Percentiles rank a stretch among this genome's conserved stretches.
Evolutionary conservation across 1,140 invertebrate genomes (phyloP).

Genomic region (Bicyclus anynana): DNA sequence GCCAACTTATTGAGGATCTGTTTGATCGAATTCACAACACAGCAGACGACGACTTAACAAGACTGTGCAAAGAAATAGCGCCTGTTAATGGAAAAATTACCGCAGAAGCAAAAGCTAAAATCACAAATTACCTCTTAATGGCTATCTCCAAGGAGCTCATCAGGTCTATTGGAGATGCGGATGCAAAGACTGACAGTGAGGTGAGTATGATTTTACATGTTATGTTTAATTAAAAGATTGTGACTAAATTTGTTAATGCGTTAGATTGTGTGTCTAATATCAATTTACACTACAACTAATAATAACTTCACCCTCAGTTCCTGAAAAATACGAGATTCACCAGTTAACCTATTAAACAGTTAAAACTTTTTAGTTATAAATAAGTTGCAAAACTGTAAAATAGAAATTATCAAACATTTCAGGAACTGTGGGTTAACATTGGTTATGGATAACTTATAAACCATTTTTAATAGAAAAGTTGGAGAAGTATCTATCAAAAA

Average conservation of each 20-base stretch:
- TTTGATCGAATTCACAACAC: constrained; percentile 66
- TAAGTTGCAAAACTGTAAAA: no score
- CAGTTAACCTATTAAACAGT: no score
- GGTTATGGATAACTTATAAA: constrained; percentile 21
- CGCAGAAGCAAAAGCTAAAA: constrained; percentile 66
- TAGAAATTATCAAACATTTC: no score
- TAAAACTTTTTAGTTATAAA: no score
- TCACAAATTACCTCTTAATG: constrained; percentile 72
- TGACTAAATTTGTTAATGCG: constrained; percentile 56
- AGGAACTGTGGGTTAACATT: constrained; percentile 3
- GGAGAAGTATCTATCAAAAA: no score
- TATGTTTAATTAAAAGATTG: constrained; percentile 28
- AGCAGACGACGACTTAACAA: constrained; percentile 57
- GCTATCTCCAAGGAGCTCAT: constrained; percentile 72
- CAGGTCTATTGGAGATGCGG: constrained; percentile 69
- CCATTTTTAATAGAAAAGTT: background rate
- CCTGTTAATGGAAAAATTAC: constrained; percentile 50
- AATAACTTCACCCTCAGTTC: background rate
- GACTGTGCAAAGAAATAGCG: constrained; percentile 56
- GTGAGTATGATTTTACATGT: constrained; percentile 42
- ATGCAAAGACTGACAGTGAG: constrained; percentile 73
- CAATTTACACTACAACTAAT: no score
- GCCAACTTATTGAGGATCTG: constrained; percentile 65
- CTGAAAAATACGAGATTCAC: background rate
- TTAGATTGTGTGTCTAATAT: constrained; percentile 40